A percentile compares a stretch with the other conserved stretches of the same genome.
Evolutionary conservation across 2,888 invertebrate genomes (phyloP).

Genomic region (Campopleginae sp.): DNA sequence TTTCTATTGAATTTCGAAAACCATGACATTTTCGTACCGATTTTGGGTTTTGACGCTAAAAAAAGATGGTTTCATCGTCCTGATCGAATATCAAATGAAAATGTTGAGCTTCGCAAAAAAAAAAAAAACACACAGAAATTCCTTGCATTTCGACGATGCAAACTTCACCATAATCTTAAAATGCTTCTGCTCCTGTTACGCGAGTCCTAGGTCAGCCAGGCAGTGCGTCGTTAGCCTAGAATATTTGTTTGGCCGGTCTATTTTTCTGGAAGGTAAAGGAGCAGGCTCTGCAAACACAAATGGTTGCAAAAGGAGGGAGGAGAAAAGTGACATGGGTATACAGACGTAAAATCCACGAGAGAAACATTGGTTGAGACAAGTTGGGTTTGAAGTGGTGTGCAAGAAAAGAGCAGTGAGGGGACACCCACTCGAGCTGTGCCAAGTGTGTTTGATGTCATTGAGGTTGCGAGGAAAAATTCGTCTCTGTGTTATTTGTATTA

Average conservation of each 20-base stretch:
- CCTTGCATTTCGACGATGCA: too few species aligned
- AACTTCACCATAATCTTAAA: neutral
- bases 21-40: too few species aligned
- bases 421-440: slow-evolving; percentile 49
- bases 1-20: too few species aligned
- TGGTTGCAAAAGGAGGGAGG: slow-evolving; percentile 4
- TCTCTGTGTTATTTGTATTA: slow-evolving; percentile 23
- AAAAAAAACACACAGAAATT: too few species aligned
- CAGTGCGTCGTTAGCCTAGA: neutral
- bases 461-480: slow-evolving; percentile 22
- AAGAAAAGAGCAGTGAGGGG: slow-evolving; percentile 13
- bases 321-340: slow-evolving; percentile 40
- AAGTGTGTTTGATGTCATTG: slow-evolving; percentile 61
- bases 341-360: slow-evolving; percentile 41
- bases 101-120: too few species aligned
- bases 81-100: too few species aligned
- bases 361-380: slow-evolving; percentile 53
- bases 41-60: too few species aligned
- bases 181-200: slow-evolving; percentile 7
- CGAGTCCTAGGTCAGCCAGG: neutral
- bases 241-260: neutral
- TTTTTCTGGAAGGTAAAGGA: neutral
- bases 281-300: slow-evolving; percentile 22
- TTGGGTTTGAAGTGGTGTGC: slow-evolving; percentile 21
- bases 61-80: too few species aligned